Base-by-base conservation (phyloP, 2,797 vertebrate genomes). In the Pyrocephalus nanus region DNA sequence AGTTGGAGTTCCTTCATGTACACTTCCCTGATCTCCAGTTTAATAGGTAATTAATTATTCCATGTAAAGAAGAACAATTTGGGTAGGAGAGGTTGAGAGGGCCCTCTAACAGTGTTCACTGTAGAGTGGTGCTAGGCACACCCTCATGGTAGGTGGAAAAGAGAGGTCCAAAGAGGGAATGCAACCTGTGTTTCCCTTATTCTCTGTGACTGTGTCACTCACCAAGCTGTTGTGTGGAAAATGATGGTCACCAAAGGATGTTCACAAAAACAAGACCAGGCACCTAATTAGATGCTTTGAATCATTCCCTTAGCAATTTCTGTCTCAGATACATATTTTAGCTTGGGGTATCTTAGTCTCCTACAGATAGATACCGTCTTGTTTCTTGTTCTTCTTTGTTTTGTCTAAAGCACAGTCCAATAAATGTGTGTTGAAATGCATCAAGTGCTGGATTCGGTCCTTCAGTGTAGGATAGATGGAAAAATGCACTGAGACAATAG, bases 61-160 rank as follows among this genome's bases (percentile, higher is more conserved):
- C 8, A 18, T 36, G 23, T 27, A 54, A 73, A 79, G 53, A 64
- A 22, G 55, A 90, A 16, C 20, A 34, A 6, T 94, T 88, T 71
- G 48, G 29, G 17, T 91, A 30, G 36, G 6, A 55, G 65, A 11
- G 29, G 48, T 34, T 79, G 69, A 64, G 40, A 87, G n/a, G 18
- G 12, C 48, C 12, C 11, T 2, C 0, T 76, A 32, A n/a, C 13
- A 30, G 20, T 55, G 55, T 60, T 42, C 12, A 0, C 25, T 50
- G 25, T 71, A 55, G 36, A 26, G 12, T 73, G 48, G 7, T 50
- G 29, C 74, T 73, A 55, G 67, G 40, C 23, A 12, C 26, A 32
- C 30, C 26, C 30, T 70, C 2, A 0, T 21, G 53, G n/a, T 57
- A 48, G 43, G 26, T 55, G 48, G 43, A 51, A 40, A 43, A 78